Base-by-base conservation (phyloP, 64 coral and sea anemone species). In the Astreopora myriophthalma region DNA sequence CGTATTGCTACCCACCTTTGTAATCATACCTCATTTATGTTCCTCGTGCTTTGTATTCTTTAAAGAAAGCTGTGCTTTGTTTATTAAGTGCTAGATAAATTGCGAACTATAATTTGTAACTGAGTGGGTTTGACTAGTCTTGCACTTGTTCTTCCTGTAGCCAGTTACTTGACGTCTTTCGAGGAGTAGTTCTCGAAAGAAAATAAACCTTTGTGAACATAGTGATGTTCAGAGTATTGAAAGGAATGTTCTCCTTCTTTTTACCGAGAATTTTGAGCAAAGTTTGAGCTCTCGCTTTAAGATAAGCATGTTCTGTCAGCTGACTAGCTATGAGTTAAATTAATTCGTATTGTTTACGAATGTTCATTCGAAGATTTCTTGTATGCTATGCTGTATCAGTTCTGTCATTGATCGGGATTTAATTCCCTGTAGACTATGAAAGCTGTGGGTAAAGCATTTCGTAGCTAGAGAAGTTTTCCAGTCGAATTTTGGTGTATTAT, bases 261-360 rank as follows among this genome's bases (percentile, higher is more conserved):
- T 37, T 25, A 38, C 0, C 3, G 32, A 83, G 79, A 34, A 13
- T 73, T 20, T 73, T 8, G 34, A 64, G 22, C 31, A 64, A 64
- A 39, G 61, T 9, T 13, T 64, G 19, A 64, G 25, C 79, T 9
- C 64, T 26, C 61, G 3, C 31, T 35, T 65, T 35, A 33, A 25
- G 6, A 64, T 34, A 64, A 65, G 51, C 57, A 22, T 34, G 79
- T 38, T 83, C 79, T 64, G 79, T 83, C 79, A 83, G n/a, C 55
- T 37, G 49, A 17, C 26, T 62, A 62, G 31, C 42, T 46, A 46
- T 4, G 4, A 6, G 11, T 58, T 64, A 23, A 7, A 32, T 26
- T 57, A 6, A 55, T 30, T 62, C 79, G 57, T 83, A 37, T 92
- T 92, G 90, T 92, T 92, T 92, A 92, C 90, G 90, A 92, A 92